A percentile compares a stretch with the other conserved stretches of the same genome.
Conservation (phyloP, 2,113 vertebrate species). For the Salvelinus alpinus region DNA sequence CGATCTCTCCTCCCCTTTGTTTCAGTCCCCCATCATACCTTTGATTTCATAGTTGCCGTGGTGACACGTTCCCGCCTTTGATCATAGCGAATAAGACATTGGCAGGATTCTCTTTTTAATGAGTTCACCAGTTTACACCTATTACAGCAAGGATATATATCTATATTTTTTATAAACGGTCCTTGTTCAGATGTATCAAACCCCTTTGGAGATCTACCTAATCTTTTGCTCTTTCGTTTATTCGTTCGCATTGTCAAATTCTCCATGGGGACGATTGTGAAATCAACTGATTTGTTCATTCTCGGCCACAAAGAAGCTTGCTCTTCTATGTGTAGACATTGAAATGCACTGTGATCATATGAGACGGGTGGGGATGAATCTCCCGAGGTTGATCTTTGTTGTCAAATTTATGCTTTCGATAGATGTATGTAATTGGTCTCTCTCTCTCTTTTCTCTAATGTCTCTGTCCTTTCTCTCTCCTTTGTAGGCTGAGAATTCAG, state of each 20-base stretch:
- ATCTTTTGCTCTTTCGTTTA: background rate
- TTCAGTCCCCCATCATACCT: background rate
- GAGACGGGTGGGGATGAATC: background rate
- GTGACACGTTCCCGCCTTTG: background rate
- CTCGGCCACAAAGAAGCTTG: too few relatives aligned
- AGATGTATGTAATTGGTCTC: too few relatives aligned
- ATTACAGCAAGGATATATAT: background rate
- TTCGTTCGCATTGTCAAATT: background rate
- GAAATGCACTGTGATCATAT: background rate
- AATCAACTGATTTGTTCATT: too few relatives aligned
- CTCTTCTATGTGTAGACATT: background rate
- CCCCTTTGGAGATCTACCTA: background rate
- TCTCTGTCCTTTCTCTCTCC: background rate
- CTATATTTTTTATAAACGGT: too few relatives aligned
- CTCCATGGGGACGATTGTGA: slow-evolving; percentile 1
- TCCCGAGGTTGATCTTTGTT: background rate
- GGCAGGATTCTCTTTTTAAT: slow-evolving; percentile 6
- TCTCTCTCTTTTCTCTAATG: background rate
- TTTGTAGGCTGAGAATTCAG: slow-evolving; percentile 77
- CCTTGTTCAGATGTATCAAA: too few relatives aligned
- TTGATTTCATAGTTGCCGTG: background rate
- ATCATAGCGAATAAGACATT: slow-evolving; percentile 5
- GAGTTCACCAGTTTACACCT: background rate
- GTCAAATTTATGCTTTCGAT: background rate
- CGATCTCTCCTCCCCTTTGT: background rate